Base-by-base conservation (phyloP, 1,140 invertebrate species). In the Trinorchestia longiramus region DNA sequence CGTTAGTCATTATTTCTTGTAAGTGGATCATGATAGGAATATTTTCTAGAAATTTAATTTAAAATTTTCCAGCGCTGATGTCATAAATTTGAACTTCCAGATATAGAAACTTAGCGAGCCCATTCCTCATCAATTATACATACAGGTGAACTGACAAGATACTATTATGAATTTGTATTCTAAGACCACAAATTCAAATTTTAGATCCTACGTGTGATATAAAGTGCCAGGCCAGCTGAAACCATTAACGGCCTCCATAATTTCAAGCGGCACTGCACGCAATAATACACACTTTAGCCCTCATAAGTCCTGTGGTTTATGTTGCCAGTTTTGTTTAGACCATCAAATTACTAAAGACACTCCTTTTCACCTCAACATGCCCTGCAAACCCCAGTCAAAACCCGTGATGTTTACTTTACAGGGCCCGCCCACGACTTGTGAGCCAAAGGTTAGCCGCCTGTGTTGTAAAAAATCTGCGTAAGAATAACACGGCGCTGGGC, bases 381-480 rank as follows among this genome's bases (percentile, higher is more conserved):
- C 92, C 40, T 17, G 43, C 44, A 94, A 40, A 28, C 92, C 92
- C 40, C 92, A 45, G 92, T 94, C 92, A 94, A 94, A 94, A 94
- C 92, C 92, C 92, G 44, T 94, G 92, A 94, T 94, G 92, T 94
- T 94, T 94, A 36, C 92, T 94, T 47, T 94, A 47, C 40, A 19
- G 44, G 92, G 44, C 92, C 92, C 92, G 92, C 92, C 92, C 92
- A 42, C 88, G 88, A 94, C 92, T 94, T 47, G 92, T 43, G 40
- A 94, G 92, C 92, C 92, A 94, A 94, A 94, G 92, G 92, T 94
- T 94, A 94, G 92, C 92, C 36, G 43, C 47, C 44, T 40, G 92
- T 45, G 92, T 94, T 45, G 6, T 6, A 40, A n/a, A 94, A 94
- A 94, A 94, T 43, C 41, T 28, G 3, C 43, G 43, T 47, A 94